Evolutionary conservation across 2,888 invertebrate genomes (phyloP), one percentile per base, ranked within the genome.

Genomic region (Nemapogon koenigi): DNA sequence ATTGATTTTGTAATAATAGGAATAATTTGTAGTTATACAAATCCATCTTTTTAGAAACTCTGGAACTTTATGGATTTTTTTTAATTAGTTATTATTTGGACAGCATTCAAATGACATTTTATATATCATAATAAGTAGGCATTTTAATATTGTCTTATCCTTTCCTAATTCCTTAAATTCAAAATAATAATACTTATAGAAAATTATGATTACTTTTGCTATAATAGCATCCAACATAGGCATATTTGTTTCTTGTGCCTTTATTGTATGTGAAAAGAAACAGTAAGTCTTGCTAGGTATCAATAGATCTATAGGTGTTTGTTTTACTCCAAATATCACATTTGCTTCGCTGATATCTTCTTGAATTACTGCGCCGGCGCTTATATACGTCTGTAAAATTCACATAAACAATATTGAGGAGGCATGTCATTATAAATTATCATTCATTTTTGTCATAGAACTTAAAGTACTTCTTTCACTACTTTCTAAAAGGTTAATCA

Each of bases 221-320:
- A 99, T 68, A 45, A 98, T 89, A 3, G 97, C 94, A 65, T 99
- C 99, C 46, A 99, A 67, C 51, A 99, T 82, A 0, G 95, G 89
- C 98, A 99, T 98, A 62, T 99, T 99, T 27, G 89, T 89, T 57
- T 97, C 96, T 67, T 99, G 99, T 0, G 97, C 99, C 69, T 99
- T 99, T 52, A 99, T 99, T 0, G 98, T 99, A 64, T 99, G 99
- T 0, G 98, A 98, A 70, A 99, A 99, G 69, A 99, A 92, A 54
- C 96, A 97, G 60, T 98, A 99, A 0, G 99, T 98, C 72, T 97
- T 97, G 57, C 97, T 90, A 0, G 97, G 95, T 43, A 97, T 88
- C 7, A 99, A 81, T 27, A 91, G 85, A 55, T 97, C 96, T 6
- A 94, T 86, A 0, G 97, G 97, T 0, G 91, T 90, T 49, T 94